Conservation (phyloP, 2,113 vertebrate species). For the Poecile atricapillus region DNA sequence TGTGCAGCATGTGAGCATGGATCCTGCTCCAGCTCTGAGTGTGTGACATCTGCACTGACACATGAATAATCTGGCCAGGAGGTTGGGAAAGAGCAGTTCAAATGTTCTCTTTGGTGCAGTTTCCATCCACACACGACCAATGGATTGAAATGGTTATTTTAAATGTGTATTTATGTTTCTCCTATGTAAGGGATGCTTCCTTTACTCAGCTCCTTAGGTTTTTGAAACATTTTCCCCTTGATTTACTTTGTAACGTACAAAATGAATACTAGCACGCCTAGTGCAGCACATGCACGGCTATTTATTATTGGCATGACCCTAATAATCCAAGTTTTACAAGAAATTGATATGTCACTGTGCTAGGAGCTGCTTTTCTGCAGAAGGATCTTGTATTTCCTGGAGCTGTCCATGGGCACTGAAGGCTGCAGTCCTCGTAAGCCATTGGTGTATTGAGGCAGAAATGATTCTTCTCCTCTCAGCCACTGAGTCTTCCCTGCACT, state of each 20-base stretch:
- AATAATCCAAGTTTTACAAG: not conserved
- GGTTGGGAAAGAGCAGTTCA: not conserved
- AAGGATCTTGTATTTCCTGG: not conserved
- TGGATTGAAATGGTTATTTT: not conserved
- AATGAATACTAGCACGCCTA: not conserved
- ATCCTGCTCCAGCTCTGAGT: not conserved
- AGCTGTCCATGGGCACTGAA: not conserved
- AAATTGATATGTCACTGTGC: not conserved
- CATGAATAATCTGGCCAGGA: not conserved
- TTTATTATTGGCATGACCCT: not conserved
- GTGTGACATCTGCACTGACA: not conserved
- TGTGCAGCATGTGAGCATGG: not conserved
- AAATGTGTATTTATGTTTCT: not conserved
- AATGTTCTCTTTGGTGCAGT: not conserved
- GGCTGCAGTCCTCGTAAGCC: not conserved
- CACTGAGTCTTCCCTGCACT: accelerated
- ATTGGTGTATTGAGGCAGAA: not conserved
- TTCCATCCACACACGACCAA: accelerated
- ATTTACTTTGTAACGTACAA: not conserved
- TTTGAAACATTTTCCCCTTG: not conserved
- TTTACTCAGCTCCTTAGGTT: not conserved
- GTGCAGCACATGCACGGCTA: not conserved
- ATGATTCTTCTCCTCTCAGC: not conserved
- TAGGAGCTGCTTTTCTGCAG: not conserved
- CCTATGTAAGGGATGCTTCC: not conserved